Base-by-base conservation (phyloP, 2,797 vertebrate species). In the Pachyuromys duprasi region DNA sequence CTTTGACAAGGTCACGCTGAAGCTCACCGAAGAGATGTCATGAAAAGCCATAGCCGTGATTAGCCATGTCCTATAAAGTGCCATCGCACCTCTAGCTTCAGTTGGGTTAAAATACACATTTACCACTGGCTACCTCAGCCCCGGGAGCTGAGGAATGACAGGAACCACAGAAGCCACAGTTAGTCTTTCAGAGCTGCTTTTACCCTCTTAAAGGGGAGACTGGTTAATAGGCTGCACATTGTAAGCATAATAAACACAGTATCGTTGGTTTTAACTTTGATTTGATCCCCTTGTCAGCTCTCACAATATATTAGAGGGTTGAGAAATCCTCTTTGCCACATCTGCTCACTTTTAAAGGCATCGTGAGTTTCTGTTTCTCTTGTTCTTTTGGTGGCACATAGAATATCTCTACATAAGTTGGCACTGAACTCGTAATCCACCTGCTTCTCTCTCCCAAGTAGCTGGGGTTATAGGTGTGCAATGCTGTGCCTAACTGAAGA, bases 1-100 rank as follows among this genome's bases (percentile, higher is more conserved):
- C 98, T 98, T 98, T 98, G 98, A 98, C 98, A 98, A 98, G 98
- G 98, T 98, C 98, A 98, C 95, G 96, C 97, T 96, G 97, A 98
- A 98, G 95, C 65, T 0, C 94, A 98, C 96, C 96, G 97, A 95
- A 97, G 96, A 97, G 97, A 98, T 98, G 98, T 97, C 97, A 97
- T 82, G 92, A 97, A 98, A 98, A 98, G 97, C 97, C 93, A 80
- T 36, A 95, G 93, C 97, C 67, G 0, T 98, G 94, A 98, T 98
- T 97, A 98, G 95, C 91, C 3, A 0, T 94, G 96, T 98, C 97
- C 96, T 97, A 2, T 96, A 97, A 69, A 98, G 91, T 95, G 97
- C 84, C 91, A 90, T 42, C 96, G 94, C 75, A 98, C 92, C 96
- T 98, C 95, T 8, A 81, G 0, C 96, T 96, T 95, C 53, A 2